Evolutionary conservation across 2,888 invertebrate genomes (phyloP), one percentile per base, ranked within the genome.

Genomic region (Druceiella hillmani): DNA sequence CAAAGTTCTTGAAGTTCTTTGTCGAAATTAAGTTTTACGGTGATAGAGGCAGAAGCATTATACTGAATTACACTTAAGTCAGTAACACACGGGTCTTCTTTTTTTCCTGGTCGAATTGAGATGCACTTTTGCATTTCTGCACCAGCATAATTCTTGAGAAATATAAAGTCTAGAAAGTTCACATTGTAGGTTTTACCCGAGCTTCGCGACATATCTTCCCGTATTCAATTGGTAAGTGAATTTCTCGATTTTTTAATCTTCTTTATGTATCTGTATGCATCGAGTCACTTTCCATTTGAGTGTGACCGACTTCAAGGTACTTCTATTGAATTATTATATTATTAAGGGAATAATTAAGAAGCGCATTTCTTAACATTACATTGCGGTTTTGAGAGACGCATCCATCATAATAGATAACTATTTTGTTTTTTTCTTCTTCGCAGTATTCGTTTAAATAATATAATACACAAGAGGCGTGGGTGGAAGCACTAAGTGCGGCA

Each of bases 231-330:
- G 54, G 55, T 10, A 50, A 25, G 44, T 52, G 41, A 30, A 51
- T 49, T 34, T 45, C 47, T 17, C 46, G 38, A 17, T 53, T 48
- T 41, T 52, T 52, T n/a, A 52, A 29, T 16, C 48, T 53, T 28
- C 49, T 42, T 45, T 59, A 58, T 15, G 59, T 54, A 3, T 41
- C 37, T 39, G 51, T 33, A 45, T 61, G 57, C 2, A 56, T 52
- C 1, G 51, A 52, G 41, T 59, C 59, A 14, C 50, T 51, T 39
- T 58, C 55, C 54, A 58, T 57, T 44, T 57, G 55, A 2, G 58
- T 54, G 41, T 58, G 58, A n/a, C 56, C 57, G n/a, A 46, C 45
- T 35, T 50, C 52, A 11, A 57, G 46, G 45, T 45, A 55, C 38
- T 56, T 58, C 38, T 56, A 57, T 26, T 17, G 30, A 29, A 45